These are phyloP conservation scores for Lasioglossum oenotherae DNA, from an alignment of 2,888 invertebrate species.

Conservation along the genomic window DNA sequence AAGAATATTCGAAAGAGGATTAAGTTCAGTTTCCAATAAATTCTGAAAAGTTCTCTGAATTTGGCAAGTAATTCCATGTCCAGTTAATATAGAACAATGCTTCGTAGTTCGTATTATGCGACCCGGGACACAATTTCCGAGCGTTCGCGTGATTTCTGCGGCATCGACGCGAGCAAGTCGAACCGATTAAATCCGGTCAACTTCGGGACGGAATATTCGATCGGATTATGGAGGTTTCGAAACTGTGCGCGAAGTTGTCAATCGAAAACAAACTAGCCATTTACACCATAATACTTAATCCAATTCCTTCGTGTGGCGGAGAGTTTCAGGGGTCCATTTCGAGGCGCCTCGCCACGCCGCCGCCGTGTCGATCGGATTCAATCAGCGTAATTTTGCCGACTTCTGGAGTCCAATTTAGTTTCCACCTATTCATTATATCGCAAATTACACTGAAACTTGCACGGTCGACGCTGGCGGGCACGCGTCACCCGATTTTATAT, in stretches of 20 bases:
- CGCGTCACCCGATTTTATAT: neutral
- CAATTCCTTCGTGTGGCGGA: slow-evolving; percentile 4
- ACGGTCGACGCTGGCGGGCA: neutral
- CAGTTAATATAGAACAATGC: neutral
- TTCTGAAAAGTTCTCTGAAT: neutral
- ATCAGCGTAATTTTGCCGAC: slow-evolving; percentile 19
- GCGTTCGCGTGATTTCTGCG: neutral
- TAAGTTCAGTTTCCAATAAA: neutral
- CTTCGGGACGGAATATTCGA: slow-evolving; percentile 9
- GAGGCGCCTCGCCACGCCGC: neutral
- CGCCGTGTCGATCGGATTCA: slow-evolving; percentile 4
- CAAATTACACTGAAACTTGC: slow-evolving; percentile 1
- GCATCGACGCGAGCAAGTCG: neutral
- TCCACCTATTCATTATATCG: slow-evolving; percentile 16
- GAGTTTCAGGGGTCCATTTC: slow-evolving; percentile 13
- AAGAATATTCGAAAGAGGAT: neutral
- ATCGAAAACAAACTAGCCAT: slow-evolving; percentile 36
- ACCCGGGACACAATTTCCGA: neutral
- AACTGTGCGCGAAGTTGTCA: slow-evolving; percentile 11
- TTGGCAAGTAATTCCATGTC: neutral
- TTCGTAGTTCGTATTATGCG: neutral
- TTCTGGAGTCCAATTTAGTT: neutral
- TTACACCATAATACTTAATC: slow-evolving; percentile 29
- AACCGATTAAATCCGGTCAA: neutral
- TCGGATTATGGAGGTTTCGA: slow-evolving; percentile 19